Evolutionary conservation across 2,113 vertebrate species (phyloP).

Genomic region (Bungarus multicinctus): DNA sequence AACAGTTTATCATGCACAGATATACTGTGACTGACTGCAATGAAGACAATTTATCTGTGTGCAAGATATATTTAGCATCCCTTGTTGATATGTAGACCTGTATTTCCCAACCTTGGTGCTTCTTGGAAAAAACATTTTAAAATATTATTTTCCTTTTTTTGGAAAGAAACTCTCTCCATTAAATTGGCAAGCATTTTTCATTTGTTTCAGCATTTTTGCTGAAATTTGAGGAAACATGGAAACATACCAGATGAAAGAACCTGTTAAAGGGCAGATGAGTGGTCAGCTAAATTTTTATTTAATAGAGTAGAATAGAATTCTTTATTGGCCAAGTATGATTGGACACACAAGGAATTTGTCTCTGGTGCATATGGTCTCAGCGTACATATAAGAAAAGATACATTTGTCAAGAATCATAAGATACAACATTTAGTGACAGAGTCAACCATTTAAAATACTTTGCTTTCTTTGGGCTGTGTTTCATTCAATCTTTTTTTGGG

Average conservation of each 20-base stretch:
- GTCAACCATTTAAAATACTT: neutral
- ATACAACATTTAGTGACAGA: too few species aligned
- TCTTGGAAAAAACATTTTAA: neutral
- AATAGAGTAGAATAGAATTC: too few species aligned
- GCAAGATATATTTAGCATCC: neutral
- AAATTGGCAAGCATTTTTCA: neutral
- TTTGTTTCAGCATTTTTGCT: neutral
- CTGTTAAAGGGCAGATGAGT: neutral
- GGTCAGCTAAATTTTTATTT: neutral
- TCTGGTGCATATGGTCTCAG: too few species aligned
- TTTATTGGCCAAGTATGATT: too few species aligned
- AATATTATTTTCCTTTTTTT: neutral
- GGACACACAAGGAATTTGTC: too few species aligned
- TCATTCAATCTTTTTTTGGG: neutral
- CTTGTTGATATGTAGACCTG: neutral
- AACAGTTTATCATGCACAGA: neutral
- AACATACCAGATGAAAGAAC: neutral
- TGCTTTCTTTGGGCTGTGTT: neutral
- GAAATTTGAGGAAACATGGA: neutral
- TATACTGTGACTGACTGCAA: neutral
- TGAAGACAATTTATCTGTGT: neutral
- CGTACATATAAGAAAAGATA: too few species aligned
- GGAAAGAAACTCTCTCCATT: neutral
- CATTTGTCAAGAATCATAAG: too few species aligned
- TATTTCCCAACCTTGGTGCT: neutral